Conservation (phyloP, 2,888 invertebrate species). For the Sacculina carcini region DNA sequence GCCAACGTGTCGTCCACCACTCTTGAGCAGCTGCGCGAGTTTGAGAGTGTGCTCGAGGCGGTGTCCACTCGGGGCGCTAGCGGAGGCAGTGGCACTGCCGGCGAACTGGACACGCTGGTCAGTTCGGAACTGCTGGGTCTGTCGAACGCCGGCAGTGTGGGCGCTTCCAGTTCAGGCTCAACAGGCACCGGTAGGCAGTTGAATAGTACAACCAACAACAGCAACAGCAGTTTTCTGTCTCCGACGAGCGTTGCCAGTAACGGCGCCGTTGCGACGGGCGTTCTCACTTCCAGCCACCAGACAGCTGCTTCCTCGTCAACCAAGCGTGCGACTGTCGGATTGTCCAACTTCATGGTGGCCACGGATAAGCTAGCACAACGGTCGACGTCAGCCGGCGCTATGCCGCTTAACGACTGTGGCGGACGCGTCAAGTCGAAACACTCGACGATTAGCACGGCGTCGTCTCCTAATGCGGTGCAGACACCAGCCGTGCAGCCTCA, state of each 20-base stretch:
- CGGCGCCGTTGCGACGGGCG: not conserved
- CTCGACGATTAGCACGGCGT: not conserved
- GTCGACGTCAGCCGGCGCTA: not conserved
- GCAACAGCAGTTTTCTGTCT: not conserved
- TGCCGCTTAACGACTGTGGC: too few species aligned
- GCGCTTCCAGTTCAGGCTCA: not conserved
- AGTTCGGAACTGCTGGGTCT: constrained; percentile 13
- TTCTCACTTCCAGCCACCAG: not conserved
- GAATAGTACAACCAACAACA: too few species aligned
- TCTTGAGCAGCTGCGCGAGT: constrained; percentile 46
- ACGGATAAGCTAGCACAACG: not conserved
- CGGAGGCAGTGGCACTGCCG: constrained; percentile 8
- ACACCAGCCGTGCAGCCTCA: too few species aligned
- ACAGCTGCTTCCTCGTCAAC: not conserved
- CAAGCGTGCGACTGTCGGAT: too few species aligned
- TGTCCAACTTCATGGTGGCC: not conserved
- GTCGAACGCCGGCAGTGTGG: constrained; percentile 11
- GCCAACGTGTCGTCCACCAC: constrained; percentile 41
- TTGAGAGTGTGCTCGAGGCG: constrained; percentile 52
- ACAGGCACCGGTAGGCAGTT: too few species aligned
- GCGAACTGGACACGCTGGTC: constrained; percentile 12
- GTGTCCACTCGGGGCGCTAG: constrained; percentile 21
- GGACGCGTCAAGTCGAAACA: too few species aligned
- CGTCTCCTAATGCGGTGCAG: too few species aligned
- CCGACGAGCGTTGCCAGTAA: not conserved